Evolutionary conservation across 2,888 invertebrate genomes (phyloP).

Genomic region (Frankliniella fusca): DNA sequence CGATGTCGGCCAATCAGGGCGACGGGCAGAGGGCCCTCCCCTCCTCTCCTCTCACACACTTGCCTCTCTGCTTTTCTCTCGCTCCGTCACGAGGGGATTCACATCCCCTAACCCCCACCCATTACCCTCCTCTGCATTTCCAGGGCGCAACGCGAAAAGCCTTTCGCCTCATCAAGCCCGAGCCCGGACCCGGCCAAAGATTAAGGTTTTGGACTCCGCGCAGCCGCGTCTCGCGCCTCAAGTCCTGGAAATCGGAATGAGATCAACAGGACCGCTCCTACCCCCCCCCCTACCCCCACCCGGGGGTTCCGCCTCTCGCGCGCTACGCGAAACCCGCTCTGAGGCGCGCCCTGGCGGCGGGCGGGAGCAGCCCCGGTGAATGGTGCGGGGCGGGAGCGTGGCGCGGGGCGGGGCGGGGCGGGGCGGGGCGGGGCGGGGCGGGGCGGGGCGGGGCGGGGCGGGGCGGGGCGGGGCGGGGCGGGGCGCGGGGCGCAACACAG

Average conservation of each 20-base stretch:
- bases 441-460: background rate
- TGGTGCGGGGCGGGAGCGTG: background rate
- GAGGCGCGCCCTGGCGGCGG: background rate
- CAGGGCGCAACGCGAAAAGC: too few relatives aligned
- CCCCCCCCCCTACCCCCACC: background rate
- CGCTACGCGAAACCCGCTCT: background rate
- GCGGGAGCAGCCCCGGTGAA: background rate
- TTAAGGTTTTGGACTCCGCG: too few relatives aligned
- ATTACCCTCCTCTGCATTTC: too few relatives aligned
- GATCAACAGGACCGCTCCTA: background rate
- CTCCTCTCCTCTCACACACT: too few relatives aligned
- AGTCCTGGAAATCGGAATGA: background rate
- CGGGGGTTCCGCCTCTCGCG: background rate
- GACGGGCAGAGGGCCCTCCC: too few relatives aligned
- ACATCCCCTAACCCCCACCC: too few relatives aligned
- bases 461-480: background rate
- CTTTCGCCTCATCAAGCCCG: too few relatives aligned
- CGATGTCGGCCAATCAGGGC: too few relatives aligned
- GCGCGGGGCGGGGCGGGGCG: slow-evolving; percentile 7
- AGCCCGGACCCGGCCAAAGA: too few relatives aligned
- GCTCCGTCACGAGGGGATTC: too few relatives aligned
- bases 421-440: slow-evolving; percentile 20
- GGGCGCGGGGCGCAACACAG: background rate
- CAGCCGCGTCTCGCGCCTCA: too few relatives aligned
- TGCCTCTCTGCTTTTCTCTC: too few relatives aligned